These are phyloP conservation scores for Taeniopygia guttata DNA, from an alignment of 2,797 vertebrate species.

Conservation along the genomic window DNA sequence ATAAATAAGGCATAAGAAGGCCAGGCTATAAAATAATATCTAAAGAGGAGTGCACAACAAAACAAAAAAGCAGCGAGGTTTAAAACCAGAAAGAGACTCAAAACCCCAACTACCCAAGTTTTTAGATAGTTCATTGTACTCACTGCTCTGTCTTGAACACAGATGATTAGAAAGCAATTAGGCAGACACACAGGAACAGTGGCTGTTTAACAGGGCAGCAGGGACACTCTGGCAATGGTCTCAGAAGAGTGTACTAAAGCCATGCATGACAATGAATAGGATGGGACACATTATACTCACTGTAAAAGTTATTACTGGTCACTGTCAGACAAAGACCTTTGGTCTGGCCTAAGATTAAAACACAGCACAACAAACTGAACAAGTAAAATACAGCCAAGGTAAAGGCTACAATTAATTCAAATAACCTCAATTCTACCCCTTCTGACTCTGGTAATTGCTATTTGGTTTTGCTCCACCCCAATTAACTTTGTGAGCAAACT, in stretches of 20 bases:
- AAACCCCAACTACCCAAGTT: not conserved
- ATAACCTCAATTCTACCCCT: not conserved
- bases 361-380: not conserved
- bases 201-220: not conserved
- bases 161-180: not conserved
- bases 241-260: not conserved
- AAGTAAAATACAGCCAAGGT: not conserved
- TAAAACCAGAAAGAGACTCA: not conserved
- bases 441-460: not conserved
- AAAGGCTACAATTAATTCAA: not conserved
- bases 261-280: fast-evolving
- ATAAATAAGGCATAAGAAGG: not conserved
- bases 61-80: not conserved
- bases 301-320: too few species aligned
- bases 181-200: not conserved
- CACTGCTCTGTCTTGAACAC: not conserved
- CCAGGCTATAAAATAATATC: not conserved
- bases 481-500: not conserved
- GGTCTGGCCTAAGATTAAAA: not conserved
- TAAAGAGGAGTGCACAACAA: not conserved
- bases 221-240: not conserved
- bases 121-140: not conserved
- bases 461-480: not conserved
- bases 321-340: not conserved
- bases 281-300: not conserved